Percentiles rank a stretch among this genome's conserved stretches.
phyloP scores from a whole-genome alignment of 2,888 invertebrate genomes.

The Heliconius hortense region DNA sequence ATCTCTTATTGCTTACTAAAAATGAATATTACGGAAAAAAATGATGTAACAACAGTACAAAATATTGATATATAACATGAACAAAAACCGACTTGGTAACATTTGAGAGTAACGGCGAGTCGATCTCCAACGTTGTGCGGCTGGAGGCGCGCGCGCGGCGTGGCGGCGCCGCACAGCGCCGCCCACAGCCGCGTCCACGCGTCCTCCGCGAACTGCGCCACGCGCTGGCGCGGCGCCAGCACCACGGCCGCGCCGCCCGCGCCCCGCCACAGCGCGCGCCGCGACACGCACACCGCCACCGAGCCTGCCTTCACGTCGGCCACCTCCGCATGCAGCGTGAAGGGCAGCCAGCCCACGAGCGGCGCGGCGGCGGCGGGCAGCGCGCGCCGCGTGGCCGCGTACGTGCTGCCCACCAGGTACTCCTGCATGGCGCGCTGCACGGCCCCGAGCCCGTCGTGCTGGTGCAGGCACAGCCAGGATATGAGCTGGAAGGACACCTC shows the following conservation, averaged over 20 bases:
- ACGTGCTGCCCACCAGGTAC: slow-evolving; percentile 89
- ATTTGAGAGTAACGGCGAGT: slow-evolving; percentile 89
- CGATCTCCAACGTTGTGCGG: slow-evolving; percentile 88
- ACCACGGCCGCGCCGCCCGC: slow-evolving; percentile 85
- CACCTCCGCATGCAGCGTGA: slow-evolving; percentile 84
- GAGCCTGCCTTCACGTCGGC: slow-evolving; percentile 72
- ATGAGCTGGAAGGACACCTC: slow-evolving; percentile 70
- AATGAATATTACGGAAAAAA: too few relatives aligned
- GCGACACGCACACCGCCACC: slow-evolving; percentile 81
- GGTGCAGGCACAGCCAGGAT: slow-evolving; percentile 75
- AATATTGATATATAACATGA: neutral
- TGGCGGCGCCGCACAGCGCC: slow-evolving; percentile 78
- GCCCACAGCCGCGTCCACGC: slow-evolving; percentile 93
- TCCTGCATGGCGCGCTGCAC: slow-evolving; percentile 89
- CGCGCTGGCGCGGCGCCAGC: slow-evolving; percentile 90
- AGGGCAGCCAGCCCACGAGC: slow-evolving; percentile 86
- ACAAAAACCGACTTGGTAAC: slow-evolving; percentile 85
- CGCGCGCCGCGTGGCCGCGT: slow-evolving; percentile 86
- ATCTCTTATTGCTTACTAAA: too few relatives aligned
- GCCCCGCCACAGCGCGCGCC: slow-evolving; percentile 90
- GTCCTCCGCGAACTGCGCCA: slow-evolving; percentile 91
- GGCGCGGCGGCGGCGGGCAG: slow-evolving; percentile 86
- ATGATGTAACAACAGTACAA: too few relatives aligned
- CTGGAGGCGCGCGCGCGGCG: slow-evolving; percentile 83
- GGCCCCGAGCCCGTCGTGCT: slow-evolving; percentile 67